Conservation (phyloP, 2,797 vertebrate genomes). For the Poeciliopsis infans region DNA sequence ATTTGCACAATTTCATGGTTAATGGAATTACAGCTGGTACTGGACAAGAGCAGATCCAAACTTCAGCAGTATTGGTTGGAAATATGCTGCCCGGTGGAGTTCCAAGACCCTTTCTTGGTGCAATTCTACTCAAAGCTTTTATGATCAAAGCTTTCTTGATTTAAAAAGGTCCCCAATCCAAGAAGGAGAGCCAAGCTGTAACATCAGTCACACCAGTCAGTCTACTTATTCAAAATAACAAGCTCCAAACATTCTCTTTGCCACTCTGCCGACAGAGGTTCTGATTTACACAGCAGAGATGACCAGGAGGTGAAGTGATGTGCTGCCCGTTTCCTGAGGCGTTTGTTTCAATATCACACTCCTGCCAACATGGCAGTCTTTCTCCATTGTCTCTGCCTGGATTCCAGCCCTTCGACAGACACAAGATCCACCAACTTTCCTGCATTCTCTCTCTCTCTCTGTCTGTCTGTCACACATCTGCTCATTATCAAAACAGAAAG, state of each 20-base stretch:
- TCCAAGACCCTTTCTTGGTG: neutral
- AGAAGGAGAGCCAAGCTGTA: neutral
- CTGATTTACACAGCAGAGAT: conserved; percentile 1
- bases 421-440: conserved; percentile 10
- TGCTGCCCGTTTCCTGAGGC: neutral
- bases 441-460: conserved; percentile 32
- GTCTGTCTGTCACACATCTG: conserved; percentile 61
- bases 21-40: neutral
- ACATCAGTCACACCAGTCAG: neutral
- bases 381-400: conserved; percentile 11
- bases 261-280: neutral
- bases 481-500: conserved; percentile 26
- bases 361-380: neutral
- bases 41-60: neutral
- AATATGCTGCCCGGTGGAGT: neutral
- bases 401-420: conserved; percentile 19
- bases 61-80: neutral
- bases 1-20: too few species aligned
- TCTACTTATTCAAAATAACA: neutral
- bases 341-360: conserved; percentile 4
- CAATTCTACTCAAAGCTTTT: neutral
- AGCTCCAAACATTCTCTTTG: neutral
- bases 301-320: conserved; percentile 6
- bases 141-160: neutral
- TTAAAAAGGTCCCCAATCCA: neutral